Evolutionary conservation across 2,113 vertebrate genomes (phyloP), one percentile per base, ranked within the genome.

Genomic region (Misgurnus mizolepis): DNA sequence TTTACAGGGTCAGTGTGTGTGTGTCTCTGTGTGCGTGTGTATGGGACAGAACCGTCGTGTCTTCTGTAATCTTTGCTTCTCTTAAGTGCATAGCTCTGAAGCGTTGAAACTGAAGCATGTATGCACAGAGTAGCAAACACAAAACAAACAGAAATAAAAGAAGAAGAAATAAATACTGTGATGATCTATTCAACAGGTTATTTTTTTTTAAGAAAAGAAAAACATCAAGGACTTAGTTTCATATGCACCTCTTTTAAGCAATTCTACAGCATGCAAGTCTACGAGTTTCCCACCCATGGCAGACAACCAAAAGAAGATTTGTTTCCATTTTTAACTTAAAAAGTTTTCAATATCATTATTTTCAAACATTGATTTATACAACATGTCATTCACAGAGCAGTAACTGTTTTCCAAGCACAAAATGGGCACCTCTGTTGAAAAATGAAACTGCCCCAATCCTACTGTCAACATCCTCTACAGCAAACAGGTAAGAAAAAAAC

Each of bases 181-280:
- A 70, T 93, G 93, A 96, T 96, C 95, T 93, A 91, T 94, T 94
- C 91, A 95, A 96, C 94, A 96, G 95, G 94, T 95, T 95, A 95
- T 95, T 95, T 95, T n/a, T 94, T 93, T 93, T 90, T 18, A 6
- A 39, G 2, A 34, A 70, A 96, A 96, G 93, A 94, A 96, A 96
- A 95, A 96, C 95, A 96, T 93, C 94, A 91, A 94, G 93, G 96
- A 96, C 94, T 93, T 94, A 95, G 95, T 96, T 95, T 95, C 94
- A 93, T 95, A 94, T 95, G 96, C 95, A 98, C 94, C 92, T 92
- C 83, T 92, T 92, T 93, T 92, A 93, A 99, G 97, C 96, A 94
- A 96, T 96, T 98, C 98, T 98, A 99, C 96, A 98, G 97, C 97
- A 99, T 99, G 98, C 98, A 95, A 96, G 95, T 98, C 96, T 98